Conservation (phyloP, 1,140 invertebrate species). For the Hylaeus anthracinus region DNA sequence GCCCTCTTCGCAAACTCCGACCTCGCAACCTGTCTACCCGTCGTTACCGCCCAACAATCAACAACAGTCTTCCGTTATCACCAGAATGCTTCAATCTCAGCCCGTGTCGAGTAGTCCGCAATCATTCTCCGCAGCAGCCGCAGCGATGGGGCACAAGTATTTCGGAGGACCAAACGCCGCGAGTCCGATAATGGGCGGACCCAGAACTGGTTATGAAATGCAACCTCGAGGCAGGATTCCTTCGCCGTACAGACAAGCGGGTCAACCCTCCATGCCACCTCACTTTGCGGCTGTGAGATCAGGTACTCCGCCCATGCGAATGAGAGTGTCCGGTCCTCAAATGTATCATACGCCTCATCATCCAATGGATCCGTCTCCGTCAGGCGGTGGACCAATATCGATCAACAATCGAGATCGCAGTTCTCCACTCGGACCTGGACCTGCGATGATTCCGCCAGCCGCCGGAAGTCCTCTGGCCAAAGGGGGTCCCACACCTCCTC, state of each 20-base stretch:
- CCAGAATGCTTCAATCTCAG: constrained; percentile 83
- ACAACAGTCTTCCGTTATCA: constrained; percentile 84
- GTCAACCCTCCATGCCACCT: constrained; percentile 74
- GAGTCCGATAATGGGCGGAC: constrained; percentile 74
- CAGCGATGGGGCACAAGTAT: constrained; percentile 80
- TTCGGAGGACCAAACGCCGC: constrained; percentile 72
- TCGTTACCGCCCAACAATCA: constrained; percentile 72
- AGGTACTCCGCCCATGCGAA: constrained; percentile 76
- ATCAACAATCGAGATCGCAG: constrained; percentile 77
- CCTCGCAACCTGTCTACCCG: constrained; percentile 73
- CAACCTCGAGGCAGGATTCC: constrained; percentile 77
- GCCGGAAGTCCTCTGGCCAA: constrained; percentile 75
- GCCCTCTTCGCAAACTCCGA: constrained; percentile 64
- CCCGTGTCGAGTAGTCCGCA: constrained; percentile 76
- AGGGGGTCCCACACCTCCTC: constrained; percentile 77
- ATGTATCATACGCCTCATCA: constrained; percentile 81
- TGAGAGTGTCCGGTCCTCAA: constrained; percentile 75
- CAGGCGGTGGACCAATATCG: constrained; percentile 81
- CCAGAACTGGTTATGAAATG: constrained; percentile 75
- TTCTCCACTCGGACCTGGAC: constrained; percentile 71
- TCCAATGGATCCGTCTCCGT: constrained; percentile 82
- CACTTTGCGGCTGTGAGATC: constrained; percentile 77
- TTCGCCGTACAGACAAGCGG: constrained; percentile 77
- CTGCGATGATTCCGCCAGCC: constrained; percentile 74
- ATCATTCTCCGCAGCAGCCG: constrained; percentile 77